Conservation (phyloP, 2,113 vertebrate genomes). For the Opisthocomus hoazin region DNA sequence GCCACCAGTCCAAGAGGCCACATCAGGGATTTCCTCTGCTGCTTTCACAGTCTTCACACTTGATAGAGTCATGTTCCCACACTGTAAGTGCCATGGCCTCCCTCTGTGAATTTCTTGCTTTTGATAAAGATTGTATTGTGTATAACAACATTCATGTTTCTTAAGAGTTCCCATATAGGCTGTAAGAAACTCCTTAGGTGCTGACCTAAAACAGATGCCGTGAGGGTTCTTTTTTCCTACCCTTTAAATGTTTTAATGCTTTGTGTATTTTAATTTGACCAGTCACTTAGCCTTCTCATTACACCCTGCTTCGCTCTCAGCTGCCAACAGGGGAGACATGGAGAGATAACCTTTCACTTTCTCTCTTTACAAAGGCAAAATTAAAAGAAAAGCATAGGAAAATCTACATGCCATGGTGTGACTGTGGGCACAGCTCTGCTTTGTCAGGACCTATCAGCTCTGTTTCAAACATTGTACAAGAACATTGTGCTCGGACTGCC, state of each 20-base stretch:
- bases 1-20: neutral
- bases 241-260: neutral
- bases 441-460: neutral
- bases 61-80: neutral
- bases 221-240: neutral
- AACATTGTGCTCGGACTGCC: neutral
- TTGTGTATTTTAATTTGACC: conserved; percentile 35
- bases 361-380: neutral
- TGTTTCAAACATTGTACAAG: neutral
- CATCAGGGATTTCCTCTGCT: neutral
- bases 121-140: conserved; percentile 30
- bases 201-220: conserved; percentile 7
- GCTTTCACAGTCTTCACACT: neutral
- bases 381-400: neutral
- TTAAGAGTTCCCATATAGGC: neutral
- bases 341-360: neutral
- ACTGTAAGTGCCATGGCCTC: neutral
- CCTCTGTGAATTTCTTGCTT: neutral
- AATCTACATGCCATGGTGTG: neutral
- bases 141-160: neutral
- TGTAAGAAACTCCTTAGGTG: conserved; percentile 6
- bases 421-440: neutral
- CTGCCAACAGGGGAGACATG: neutral
- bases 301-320: neutral
- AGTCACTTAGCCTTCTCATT: neutral